Conservation (phyloP, 2,797 vertebrate species). For the Cetoscarus ocellatus region DNA sequence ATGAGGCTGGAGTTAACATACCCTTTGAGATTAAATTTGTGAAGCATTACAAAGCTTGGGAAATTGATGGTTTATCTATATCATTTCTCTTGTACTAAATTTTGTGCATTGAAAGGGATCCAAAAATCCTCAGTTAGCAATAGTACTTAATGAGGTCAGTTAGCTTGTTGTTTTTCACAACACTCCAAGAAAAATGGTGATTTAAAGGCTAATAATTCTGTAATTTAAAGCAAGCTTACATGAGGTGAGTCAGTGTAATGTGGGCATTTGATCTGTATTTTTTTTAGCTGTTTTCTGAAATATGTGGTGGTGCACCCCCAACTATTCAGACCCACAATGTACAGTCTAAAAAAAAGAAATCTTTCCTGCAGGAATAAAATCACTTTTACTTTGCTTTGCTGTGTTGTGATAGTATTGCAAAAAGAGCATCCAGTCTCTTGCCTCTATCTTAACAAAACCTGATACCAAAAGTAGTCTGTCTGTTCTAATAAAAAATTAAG, state of each 20-base stretch:
- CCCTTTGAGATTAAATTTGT: background rate
- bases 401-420: too few species aligned
- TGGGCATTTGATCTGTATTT: background rate
- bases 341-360: background rate
- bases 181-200: background rate
- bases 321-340: background rate
- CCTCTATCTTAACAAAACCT: too few species aligned
- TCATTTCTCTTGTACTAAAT: background rate
- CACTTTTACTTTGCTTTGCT: too few species aligned
- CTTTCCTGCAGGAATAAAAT: too few species aligned
- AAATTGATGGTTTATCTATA: background rate
- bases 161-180: background rate
- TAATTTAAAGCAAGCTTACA: background rate
- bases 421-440: too few species aligned
- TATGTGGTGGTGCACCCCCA: background rate
- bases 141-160: background rate
- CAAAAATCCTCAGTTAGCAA: background rate
- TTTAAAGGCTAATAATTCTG: background rate
- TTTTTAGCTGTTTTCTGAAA: background rate
- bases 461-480: too few species aligned
- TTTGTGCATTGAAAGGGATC: background rate
- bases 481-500: too few species aligned
- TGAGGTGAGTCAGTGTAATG: background rate
- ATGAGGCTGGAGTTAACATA: background rate
- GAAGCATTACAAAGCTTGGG: background rate